A percentile compares a stretch with the other conserved stretches of the same genome.
phyloP scores from a whole-genome alignment of 2,797 vertebrate genomes.

The Myotis findleyi region DNA sequence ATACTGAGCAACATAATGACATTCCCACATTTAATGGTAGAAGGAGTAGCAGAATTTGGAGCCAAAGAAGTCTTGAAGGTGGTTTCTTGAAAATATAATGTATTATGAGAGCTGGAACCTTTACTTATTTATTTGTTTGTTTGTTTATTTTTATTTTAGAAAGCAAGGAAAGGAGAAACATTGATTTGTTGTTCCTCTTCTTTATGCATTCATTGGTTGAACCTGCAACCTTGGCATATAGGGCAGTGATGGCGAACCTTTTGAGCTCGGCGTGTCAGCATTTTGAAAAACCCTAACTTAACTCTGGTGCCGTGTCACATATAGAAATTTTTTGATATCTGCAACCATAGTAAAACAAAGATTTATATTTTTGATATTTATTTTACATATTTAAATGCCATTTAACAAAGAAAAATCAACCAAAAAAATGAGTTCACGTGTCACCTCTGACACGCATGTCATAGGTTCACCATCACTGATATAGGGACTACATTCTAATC shows the following conservation, averaged over 20 bases:
- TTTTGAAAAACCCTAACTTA: too few relatives aligned
- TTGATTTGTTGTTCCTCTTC: background rate
- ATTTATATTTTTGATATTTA: too few relatives aligned
- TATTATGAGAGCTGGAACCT: background rate
- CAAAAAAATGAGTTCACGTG: too few relatives aligned
- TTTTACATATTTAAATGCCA: too few relatives aligned
- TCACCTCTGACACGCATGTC: too few relatives aligned
- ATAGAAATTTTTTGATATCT: too few relatives aligned
- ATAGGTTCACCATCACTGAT: background rate
- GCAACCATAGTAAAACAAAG: too few relatives aligned
- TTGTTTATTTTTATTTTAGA: background rate
- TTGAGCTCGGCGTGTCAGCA: too few relatives aligned
- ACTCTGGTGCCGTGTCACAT: too few relatives aligned
- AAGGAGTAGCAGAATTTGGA: background rate
- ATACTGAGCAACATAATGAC: constrained; percentile 37
- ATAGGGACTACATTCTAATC: background rate
- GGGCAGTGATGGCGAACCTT: too few relatives aligned
- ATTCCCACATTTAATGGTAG: constrained; percentile 7
- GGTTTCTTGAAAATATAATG: constrained; percentile 14
- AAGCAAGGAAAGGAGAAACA: background rate
- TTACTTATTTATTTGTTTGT: background rate
- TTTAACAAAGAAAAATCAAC: too few relatives aligned
- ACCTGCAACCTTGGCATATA: background rate
- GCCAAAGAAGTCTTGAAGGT: background rate
- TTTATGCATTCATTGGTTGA: background rate